A percentile compares a stretch with the other conserved stretches of the same genome.
These are phyloP conservation scores for Coptodon rendalli DNA, from an alignment of 2,113 vertebrate genomes.

Conservation along the genomic window DNA sequence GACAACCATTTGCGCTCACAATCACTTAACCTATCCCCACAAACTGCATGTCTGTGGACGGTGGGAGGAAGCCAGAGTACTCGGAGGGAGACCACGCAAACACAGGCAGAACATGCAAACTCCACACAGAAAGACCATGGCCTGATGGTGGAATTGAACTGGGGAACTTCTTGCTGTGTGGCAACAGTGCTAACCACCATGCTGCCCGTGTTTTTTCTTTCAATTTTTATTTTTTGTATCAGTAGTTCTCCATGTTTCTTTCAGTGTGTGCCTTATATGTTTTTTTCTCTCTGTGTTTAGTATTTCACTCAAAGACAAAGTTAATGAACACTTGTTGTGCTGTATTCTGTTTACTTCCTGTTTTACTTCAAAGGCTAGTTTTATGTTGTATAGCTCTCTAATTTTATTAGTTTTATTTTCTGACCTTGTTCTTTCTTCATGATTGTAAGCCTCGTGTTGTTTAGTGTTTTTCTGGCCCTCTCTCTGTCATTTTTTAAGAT, in stretches of 20 bases:
- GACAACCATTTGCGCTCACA: not conserved
- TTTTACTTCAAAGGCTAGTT: not conserved
- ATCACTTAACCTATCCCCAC: not conserved
- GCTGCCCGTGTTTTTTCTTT: not conserved
- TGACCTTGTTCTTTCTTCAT: not conserved
- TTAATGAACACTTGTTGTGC: not conserved
- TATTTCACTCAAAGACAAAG: not conserved
- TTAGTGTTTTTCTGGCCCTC: not conserved
- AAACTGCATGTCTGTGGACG: not conserved
- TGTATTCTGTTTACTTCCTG: not conserved
- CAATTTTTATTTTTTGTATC: not conserved
- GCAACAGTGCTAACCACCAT: not conserved
- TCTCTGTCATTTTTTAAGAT: not conserved
- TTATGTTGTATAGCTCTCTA: not conserved
- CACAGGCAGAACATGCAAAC: not conserved
- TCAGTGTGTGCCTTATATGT: not conserved
- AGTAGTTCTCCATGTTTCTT: not conserved
- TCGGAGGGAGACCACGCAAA: rapidly evolving
- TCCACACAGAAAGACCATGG: not conserved
- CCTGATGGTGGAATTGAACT: not conserved
- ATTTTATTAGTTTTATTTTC: not conserved
- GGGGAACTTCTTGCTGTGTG: not conserved
- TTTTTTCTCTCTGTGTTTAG: not conserved
- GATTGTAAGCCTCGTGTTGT: not conserved
- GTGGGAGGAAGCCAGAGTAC: not conserved